Evolutionary conservation across 2,888 invertebrate species (phyloP), one percentile per base, ranked within the genome.

Genomic region (Andrena bicolor): DNA sequence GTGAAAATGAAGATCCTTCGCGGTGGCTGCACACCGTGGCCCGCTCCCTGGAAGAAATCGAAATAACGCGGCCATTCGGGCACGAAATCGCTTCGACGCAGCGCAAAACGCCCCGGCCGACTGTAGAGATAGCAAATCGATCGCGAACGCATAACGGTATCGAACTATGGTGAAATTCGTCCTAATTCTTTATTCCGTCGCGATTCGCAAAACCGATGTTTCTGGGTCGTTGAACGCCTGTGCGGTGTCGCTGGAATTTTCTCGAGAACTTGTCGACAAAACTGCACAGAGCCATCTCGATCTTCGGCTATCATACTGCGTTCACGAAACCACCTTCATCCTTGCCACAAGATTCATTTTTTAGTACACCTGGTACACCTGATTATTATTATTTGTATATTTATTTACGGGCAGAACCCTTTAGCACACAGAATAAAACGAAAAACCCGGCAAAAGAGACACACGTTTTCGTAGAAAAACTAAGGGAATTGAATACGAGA

Each of bases 151-250:
- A 66, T 86, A 86, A 86, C 86, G 84, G 75, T 79, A 83, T 69
- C 56, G 75, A 63, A 72, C 61, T 61, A 80, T 41, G 41, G 82
- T 80, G 84, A 87, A 84, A 87, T 84, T 69, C 70, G 85, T 70
- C 70, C 82, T 61, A 65, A 85, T 87, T 87, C 76, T 81, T 77
- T 28, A 41, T 75, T 76, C 79, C 70, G 60, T 13, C 58, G n/a
- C 30, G n/a, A 60, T 73, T 81, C 58, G 58, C 60, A n/a, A 77
- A 51, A 75, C 26, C 56, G 7, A 26, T n/a, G 26, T 61, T 41
- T 20, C 56, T 32, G 23, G n/a, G 5, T 32, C 23, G 28, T 30
- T 10, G 23, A 30, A 26, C 13, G 32, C 26, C 49, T 61, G 61
- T 23, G n/a, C 20, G 32, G 20, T 32, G 23, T 20, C 8, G n/a